Conservation (phyloP, 2,888 invertebrate genomes). For the Sceliomorpha sp. region DNA sequence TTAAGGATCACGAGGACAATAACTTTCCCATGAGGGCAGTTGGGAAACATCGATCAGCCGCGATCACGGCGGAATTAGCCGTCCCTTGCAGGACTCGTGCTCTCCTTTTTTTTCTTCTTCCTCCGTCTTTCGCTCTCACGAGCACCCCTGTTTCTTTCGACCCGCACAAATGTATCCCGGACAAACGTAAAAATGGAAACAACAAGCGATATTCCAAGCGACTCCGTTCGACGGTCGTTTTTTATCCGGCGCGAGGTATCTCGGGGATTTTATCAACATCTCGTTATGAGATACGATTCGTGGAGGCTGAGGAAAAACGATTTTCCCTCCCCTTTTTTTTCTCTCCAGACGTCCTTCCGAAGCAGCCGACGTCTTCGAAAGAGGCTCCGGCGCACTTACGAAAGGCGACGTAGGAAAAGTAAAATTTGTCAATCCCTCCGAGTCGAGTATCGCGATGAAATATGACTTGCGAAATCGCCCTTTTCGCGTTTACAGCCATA, state of each 20-base stretch:
- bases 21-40: slow-evolving; percentile 60
- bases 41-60: slow-evolving; percentile 78
- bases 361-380: too few relatives aligned
- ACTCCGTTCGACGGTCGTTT: background rate
- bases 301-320: too few relatives aligned
- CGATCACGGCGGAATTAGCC: slow-evolving; percentile 79
- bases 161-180: slow-evolving; percentile 44
- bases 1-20: slow-evolving; percentile 59
- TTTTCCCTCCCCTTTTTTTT: too few relatives aligned
- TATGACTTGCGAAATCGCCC: slow-evolving; percentile 63
- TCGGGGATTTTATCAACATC: background rate
- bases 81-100: slow-evolving; percentile 76
- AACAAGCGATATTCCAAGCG: slow-evolving; percentile 11
- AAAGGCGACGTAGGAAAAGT: slow-evolving; percentile 16
- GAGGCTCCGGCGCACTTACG: too few relatives aligned
- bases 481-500: slow-evolving; percentile 62
- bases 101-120: slow-evolving; percentile 62
- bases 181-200: slow-evolving; percentile 45
- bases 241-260: slow-evolving; percentile 1
- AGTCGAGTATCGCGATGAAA: slow-evolving; percentile 62
- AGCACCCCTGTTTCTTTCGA: slow-evolving; percentile 37
- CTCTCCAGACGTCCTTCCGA: too few relatives aligned
- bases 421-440: slow-evolving; percentile 40
- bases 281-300: too few relatives aligned
- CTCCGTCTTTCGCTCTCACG: slow-evolving; percentile 55